Percentiles rank a stretch among this genome's conserved stretches.
phyloP scores from a whole-genome alignment of 2,888 invertebrate genomes.

The Chironomus riparius region DNA sequence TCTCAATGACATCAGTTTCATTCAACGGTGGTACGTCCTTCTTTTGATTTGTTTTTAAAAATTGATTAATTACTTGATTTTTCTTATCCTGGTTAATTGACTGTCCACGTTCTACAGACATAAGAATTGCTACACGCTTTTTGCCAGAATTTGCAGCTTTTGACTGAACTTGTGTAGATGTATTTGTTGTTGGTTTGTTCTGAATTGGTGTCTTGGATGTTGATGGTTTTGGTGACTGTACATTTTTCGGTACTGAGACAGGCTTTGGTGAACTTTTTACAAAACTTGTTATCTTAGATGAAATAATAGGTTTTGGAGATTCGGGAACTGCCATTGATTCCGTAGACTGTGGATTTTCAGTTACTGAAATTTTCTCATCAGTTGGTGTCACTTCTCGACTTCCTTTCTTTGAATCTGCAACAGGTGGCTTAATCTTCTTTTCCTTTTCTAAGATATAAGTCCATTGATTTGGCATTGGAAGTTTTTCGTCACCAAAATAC shows the following conservation, averaged over 20 bases:
- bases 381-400: conserved; percentile 10
- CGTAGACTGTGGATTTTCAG: background rate
- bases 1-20: background rate
- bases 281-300: too few species aligned
- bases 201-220: background rate
- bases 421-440: background rate
- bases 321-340: background rate
- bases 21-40: background rate
- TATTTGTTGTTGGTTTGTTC: background rate
- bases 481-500: conserved; percentile 43
- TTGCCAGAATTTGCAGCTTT: conserved; percentile 29
- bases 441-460: conserved; percentile 40
- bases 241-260: too few species aligned
- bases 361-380: background rate
- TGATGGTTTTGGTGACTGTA: too few species aligned
- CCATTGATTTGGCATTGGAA: conserved; percentile 51
- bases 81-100: conserved; percentile 36
- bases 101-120: conserved; percentile 39
- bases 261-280: too few species aligned
- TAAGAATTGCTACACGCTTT: conserved; percentile 40
- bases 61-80: conserved; percentile 44
- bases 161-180: background rate
- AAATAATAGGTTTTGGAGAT: too few species aligned
- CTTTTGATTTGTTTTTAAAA: conserved; percentile 33
- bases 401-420: conserved; percentile 20